A percentile compares a stretch with the other conserved stretches of the same genome.
These are phyloP conservation scores for Liasis olivaceus DNA, from an alignment of 2,797 vertebrate genomes.

Conservation along the genomic window DNA sequence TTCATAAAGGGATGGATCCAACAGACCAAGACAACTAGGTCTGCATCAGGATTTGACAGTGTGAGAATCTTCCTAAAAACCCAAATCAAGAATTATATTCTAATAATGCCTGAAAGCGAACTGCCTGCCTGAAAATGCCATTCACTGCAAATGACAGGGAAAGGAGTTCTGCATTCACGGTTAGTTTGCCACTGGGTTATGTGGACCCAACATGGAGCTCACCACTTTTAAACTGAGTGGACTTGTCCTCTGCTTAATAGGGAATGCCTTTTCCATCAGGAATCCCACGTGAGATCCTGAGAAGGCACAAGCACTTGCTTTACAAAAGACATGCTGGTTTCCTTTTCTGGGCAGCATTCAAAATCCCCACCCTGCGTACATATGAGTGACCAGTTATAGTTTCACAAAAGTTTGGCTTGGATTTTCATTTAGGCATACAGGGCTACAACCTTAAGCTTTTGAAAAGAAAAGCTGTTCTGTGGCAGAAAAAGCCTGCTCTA, in stretches of 20 bases:
- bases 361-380: background rate
- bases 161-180: background rate
- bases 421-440: background rate
- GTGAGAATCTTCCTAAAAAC: background rate
- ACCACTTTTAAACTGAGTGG: background rate
- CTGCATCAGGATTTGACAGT: background rate
- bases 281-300: background rate
- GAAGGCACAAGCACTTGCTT: background rate
- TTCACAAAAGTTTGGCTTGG: background rate
- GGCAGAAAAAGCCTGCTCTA: background rate
- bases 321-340: background rate
- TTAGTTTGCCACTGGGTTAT: background rate
- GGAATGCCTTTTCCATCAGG: background rate
- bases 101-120: background rate
- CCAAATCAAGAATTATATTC: background rate
- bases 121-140: background rate
- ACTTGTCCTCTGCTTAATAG: background rate
- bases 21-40: background rate
- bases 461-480: background rate
- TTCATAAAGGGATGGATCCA: background rate
- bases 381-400: background rate
- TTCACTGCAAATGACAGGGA: background rate
- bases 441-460: background rate
- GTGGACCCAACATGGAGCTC: background rate
- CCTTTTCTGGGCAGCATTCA: background rate